Evolutionary conservation across 2,113 vertebrate genomes (phyloP), one percentile per base, ranked within the genome.

Genomic region (Gallinago media): DNA sequence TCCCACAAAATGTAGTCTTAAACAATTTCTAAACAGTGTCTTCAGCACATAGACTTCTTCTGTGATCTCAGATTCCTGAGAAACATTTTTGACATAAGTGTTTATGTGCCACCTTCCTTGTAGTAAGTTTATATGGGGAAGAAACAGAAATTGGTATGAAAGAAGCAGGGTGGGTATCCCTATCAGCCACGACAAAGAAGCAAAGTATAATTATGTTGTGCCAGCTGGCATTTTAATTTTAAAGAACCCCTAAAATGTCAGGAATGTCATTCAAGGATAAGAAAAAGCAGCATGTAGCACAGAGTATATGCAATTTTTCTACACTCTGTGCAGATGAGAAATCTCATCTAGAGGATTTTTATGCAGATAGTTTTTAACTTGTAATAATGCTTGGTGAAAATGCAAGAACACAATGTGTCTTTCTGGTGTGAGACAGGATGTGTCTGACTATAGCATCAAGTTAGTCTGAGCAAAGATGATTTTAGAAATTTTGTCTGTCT

Each of bases 211-310:
- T 78, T 85, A 88, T 82, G 63, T 54, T 88, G 25, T 89, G 42
- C 76, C 95, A 96, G 87, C 78, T 94, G 89, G 81, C 38, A 89
- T 92, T 94, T 92, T 83, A 92, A 70, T 70, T 76, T 91, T 63
- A 52, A 79, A 59, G 38, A 8, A 1, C 6, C 14, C 12, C 50
- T 76, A 85, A 93, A 93, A 94, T 94, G 54, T 94, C 89, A 95
- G 46, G 54, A 92, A 96, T 94, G 77, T 85, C 93, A 93, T 65
- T 89, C 74, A 89, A 4, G 27, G n/a, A n/a, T 80, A 50, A 70
- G 36, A 83, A 94, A 95, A 90, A 66, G 10, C 31, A 55, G 46
- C 18, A 58, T 26, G 29, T 20, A 87, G n/a, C 56, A 75, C 10
- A 70, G 19, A 52, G 9, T 52, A 59, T 20, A 38, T 5, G 15